phyloP scores from a whole-genome alignment of 2,888 invertebrate species.

The Stenichneumon culpator region DNA sequence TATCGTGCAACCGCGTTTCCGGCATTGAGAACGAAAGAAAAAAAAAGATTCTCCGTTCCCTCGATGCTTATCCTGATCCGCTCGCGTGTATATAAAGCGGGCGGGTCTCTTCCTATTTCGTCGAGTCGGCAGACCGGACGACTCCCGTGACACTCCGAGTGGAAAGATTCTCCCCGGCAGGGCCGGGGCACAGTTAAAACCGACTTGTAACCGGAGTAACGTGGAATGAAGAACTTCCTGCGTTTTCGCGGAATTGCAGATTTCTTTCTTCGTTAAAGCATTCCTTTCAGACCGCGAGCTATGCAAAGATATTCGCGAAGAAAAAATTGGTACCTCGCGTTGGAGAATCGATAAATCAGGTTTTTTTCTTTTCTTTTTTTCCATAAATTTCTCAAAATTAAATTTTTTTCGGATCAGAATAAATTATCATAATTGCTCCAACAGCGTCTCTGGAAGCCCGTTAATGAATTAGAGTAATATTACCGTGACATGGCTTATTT shows the following conservation, averaged over 20 bases:
- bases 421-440: background rate
- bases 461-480: background rate
- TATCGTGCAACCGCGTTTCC: slow-evolving; percentile 53
- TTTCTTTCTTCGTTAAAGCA: slow-evolving; percentile 12
- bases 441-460: background rate
- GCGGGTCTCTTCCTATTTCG: slow-evolving; percentile 62
- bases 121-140: slow-evolving; percentile 57
- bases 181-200: slow-evolving; percentile 35
- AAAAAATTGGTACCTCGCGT: background rate
- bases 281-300: slow-evolving; percentile 10
- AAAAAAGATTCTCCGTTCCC: slow-evolving; percentile 13
- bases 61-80: slow-evolving; percentile 54
- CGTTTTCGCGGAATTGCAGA: slow-evolving; percentile 39
- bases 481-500: background rate
- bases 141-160: slow-evolving; percentile 40
- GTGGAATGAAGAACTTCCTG: slow-evolving; percentile 56
- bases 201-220: slow-evolving; percentile 47
- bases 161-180: slow-evolving; percentile 55
- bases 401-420: background rate
- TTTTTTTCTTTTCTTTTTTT: background rate
- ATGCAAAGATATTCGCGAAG: background rate
- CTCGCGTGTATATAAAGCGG: slow-evolving; percentile 12
- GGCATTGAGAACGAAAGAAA: slow-evolving; percentile 45
- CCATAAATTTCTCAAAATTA: background rate
- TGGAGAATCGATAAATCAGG: background rate